These are phyloP conservation scores for Callimorpha dominula DNA, from an alignment of 2,888 invertebrate species.

Conservation along the genomic window DNA sequence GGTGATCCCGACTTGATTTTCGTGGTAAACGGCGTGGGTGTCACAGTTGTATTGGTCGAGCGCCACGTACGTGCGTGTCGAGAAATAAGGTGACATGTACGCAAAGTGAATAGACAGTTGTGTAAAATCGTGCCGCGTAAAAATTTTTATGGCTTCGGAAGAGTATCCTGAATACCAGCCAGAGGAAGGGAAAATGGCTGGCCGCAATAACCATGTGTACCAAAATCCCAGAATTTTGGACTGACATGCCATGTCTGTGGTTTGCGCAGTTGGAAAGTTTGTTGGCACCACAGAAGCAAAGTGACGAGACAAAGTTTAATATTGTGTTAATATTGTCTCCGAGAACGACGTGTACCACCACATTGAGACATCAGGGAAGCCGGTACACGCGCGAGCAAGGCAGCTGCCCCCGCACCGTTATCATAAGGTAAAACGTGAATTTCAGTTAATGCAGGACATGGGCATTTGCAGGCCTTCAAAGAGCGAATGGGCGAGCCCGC, in stretches of 20 bases:
- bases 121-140: too few relatives aligned
- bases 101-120: too few relatives aligned
- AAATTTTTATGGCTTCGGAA: background rate
- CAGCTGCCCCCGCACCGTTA: background rate
- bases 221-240: background rate
- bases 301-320: background rate
- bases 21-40: too few relatives aligned
- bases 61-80: too few relatives aligned
- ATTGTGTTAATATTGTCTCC: background rate
- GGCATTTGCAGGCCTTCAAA: slow-evolving; percentile 35
- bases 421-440: background rate
- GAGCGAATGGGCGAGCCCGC: slow-evolving; percentile 35
- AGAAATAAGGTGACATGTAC: too few relatives aligned
- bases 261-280: background rate
- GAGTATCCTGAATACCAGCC: background rate
- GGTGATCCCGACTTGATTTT: too few relatives aligned
- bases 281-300: background rate
- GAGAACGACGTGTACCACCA: background rate
- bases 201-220: background rate
- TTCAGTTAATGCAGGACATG: slow-evolving; percentile 26
- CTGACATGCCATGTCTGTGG: background rate
- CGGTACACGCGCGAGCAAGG: background rate
- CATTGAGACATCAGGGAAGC: background rate
- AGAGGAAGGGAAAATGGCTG: background rate
- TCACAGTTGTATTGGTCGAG: too few relatives aligned